Percentiles rank a stretch among this genome's conserved stretches.
Conservation (phyloP, 2,797 vertebrate genomes). For the Rhabdophis nuchalis region DNA sequence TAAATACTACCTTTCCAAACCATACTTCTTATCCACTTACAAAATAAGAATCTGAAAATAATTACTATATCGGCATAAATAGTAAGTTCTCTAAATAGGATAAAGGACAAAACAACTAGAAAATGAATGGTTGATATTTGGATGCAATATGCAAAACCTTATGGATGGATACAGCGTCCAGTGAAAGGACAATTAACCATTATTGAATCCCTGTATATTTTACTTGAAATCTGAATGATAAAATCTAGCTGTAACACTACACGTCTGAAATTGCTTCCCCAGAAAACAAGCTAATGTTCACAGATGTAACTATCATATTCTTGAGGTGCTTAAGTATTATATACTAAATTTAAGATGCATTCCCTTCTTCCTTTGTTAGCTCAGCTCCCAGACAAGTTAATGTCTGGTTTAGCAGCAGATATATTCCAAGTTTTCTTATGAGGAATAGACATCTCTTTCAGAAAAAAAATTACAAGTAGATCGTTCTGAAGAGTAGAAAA, state of each 20-base stretch:
- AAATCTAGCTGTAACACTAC: background rate
- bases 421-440: background rate
- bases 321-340: background rate
- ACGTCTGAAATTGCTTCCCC: background rate
- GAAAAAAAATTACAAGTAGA: background rate
- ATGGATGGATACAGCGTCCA: slow-evolving; percentile 29
- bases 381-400: background rate
- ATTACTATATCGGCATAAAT: slow-evolving; percentile 17
- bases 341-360: background rate
- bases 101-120: background rate
- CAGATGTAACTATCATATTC: background rate
- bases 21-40: slow-evolving; percentile 48
- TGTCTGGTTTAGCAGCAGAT: background rate
- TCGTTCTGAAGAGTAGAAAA: background rate
- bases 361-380: background rate
- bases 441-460: background rate
- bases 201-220: background rate
- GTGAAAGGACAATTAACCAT: slow-evolving; percentile 1
- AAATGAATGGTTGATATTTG: slow-evolving; percentile 53
- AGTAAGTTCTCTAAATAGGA: background rate
- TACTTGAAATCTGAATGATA: background rate
- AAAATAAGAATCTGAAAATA: slow-evolving; percentile 56
- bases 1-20: slow-evolving; percentile 21
- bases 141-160: slow-evolving; percentile 44
- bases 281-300: background rate